Conservation (phyloP, 2,113 vertebrate genomes). For the Melanotaenia duboulayi region DNA sequence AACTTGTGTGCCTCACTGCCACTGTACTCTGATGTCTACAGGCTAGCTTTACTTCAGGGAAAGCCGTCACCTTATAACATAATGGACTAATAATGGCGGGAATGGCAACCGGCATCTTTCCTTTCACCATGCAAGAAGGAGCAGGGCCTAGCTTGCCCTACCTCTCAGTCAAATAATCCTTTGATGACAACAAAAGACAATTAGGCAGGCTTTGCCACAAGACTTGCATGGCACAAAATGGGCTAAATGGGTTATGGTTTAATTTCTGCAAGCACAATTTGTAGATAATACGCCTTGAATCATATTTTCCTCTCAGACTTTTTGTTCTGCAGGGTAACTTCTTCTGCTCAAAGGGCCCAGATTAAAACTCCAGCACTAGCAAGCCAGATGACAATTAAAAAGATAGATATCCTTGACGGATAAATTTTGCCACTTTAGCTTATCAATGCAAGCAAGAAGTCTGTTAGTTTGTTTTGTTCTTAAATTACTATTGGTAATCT, state of each 20-base stretch:
- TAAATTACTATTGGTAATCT: neutral
- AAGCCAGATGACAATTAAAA: slow-evolving; percentile 20
- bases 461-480: neutral
- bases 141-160: slow-evolving; percentile 12
- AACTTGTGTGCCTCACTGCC: slow-evolving; percentile 30
- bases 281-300: neutral
- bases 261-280: neutral
- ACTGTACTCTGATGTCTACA: slow-evolving; percentile 63
- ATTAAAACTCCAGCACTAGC: neutral
- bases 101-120: slow-evolving; percentile 58
- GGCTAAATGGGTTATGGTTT: neutral
- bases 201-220: slow-evolving; percentile 7
- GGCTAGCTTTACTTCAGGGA: slow-evolving; percentile 67
- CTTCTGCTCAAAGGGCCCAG: neutral
- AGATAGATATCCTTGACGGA: slow-evolving; percentile 9
- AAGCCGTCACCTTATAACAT: slow-evolving; percentile 72
- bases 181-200: slow-evolving; percentile 26
- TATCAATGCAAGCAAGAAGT: slow-evolving; percentile 13
- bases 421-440: slow-evolving; percentile 4
- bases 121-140: slow-evolving; percentile 55
- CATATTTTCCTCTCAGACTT: neutral
- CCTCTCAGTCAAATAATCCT: slow-evolving; percentile 42
- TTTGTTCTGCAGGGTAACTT: neutral
- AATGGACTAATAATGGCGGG: slow-evolving; percentile 78
- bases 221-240: slow-evolving; percentile 17